Percentiles rank a stretch among this genome's conserved stretches.
Evolutionary conservation across 2,888 invertebrate species (phyloP).

Genomic region (Drosophila antonietae): DNA sequence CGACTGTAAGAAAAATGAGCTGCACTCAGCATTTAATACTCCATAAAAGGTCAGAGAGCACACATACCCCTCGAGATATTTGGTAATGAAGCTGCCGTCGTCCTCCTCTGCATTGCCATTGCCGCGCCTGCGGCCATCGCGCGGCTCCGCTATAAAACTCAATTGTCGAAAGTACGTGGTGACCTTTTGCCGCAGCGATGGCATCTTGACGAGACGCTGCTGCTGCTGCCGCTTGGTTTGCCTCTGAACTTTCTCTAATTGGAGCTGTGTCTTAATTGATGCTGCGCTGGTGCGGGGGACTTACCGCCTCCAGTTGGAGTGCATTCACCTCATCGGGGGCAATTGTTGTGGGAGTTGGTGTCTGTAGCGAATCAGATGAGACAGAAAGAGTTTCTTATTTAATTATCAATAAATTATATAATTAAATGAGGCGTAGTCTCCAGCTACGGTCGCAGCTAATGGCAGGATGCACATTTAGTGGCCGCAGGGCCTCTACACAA

Average conservation of each 20-base stretch:
- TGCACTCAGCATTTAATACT: not conserved
- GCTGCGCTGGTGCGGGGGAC: constrained; percentile 22
- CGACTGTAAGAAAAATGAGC: constrained; percentile 63
- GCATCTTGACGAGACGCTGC: constrained; percentile 85
- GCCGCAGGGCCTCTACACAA: constrained; percentile 41
- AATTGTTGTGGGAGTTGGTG: constrained; percentile 61
- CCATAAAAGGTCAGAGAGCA: constrained; percentile 13
- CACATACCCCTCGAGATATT: constrained; percentile 89
- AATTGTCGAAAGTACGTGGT: constrained; percentile 90
- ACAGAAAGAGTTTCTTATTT: constrained; percentile 50
- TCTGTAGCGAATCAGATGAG: constrained; percentile 24
- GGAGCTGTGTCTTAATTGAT: constrained; percentile 46
- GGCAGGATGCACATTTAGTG: constrained; percentile 61
- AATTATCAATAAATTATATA: constrained; percentile 79
- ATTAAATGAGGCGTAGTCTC: constrained; percentile 52
- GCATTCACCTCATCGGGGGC: constrained; percentile 63
- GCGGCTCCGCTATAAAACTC: constrained; percentile 88
- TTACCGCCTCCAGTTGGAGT: constrained; percentile 46
- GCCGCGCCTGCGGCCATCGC: constrained; percentile 84
- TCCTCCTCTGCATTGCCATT: constrained; percentile 85
- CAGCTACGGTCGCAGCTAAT: constrained; percentile 36
- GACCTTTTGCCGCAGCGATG: constrained; percentile 89
- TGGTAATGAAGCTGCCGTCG: constrained; percentile 89
- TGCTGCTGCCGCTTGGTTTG: constrained; percentile 23
- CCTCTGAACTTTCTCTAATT: constrained; percentile 45